Percentiles rank a stretch among this genome's conserved stretches.
Evolutionary conservation across 1,140 invertebrate species (phyloP).

Genomic region (Meloidogyne exigua): DNA sequence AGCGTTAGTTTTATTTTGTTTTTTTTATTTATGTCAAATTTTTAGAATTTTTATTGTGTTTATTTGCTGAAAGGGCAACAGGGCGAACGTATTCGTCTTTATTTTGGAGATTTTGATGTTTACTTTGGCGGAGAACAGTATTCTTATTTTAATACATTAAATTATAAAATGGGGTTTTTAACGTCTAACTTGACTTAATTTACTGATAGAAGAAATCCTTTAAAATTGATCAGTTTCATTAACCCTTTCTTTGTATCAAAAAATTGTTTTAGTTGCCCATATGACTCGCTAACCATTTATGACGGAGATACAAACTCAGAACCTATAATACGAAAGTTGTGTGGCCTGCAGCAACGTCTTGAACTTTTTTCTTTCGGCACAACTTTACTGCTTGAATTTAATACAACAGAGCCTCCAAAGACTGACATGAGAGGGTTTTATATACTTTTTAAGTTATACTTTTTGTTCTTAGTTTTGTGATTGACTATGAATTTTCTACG

Average conservation of each 20-base stretch:
- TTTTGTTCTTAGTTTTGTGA: constrained; percentile 47
- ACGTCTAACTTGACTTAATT: too few species aligned
- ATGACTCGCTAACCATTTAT: constrained; percentile 93
- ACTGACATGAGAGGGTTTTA: constrained; percentile 39
- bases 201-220: too few species aligned
- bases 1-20: constrained; percentile 70
- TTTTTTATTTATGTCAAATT: constrained; percentile 33
- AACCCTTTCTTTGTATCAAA: too few species aligned
- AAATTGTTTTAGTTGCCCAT: constrained; percentile 80
- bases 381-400: constrained; percentile 59
- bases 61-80: constrained; percentile 81
- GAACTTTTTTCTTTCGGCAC: constrained; percentile 58
- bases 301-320: constrained; percentile 82
- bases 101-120: constrained; percentile 96
- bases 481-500: constrained; percentile 62
- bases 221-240: too few species aligned
- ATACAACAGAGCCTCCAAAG: constrained; percentile 60
- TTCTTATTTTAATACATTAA: too few species aligned
- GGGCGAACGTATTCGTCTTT: constrained; percentile 85
- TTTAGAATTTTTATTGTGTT: constrained; percentile 59
- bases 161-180: too few species aligned
- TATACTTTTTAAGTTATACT: neutral
- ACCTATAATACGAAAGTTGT: constrained; percentile 91
- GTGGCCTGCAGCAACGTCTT: constrained; percentile 78
- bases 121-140: constrained; percentile 97